Conservation (phyloP, 2,797 vertebrate genomes). For the Fistularia commersonii region DNA sequence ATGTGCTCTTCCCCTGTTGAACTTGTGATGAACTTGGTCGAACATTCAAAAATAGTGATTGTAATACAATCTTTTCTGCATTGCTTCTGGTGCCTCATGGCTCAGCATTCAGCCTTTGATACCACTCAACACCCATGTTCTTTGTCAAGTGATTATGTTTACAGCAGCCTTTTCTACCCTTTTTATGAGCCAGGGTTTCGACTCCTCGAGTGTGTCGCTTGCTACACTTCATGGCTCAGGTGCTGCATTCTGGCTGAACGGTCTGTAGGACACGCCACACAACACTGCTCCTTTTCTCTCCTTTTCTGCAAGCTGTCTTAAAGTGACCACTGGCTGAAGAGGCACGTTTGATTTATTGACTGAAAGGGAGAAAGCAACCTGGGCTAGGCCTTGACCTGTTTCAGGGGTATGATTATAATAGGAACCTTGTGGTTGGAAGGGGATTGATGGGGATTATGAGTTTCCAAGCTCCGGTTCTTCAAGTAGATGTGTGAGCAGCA, state of each 20-base stretch:
- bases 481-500: constrained; percentile 20
- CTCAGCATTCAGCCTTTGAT: constrained; percentile 27
- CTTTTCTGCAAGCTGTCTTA: constrained; percentile 31
- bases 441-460: constrained; percentile 53
- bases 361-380: constrained; percentile 20
- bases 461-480: constrained; percentile 39
- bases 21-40: constrained; percentile 1
- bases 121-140: constrained; percentile 33
- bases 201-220: constrained; percentile 55
- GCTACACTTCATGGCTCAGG: constrained; percentile 58
- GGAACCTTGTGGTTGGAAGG: constrained; percentile 32
- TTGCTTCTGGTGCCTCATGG: constrained; percentile 14
- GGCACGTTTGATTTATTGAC: constrained; percentile 50
- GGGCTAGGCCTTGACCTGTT: constrained; percentile 47
- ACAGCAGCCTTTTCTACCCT: constrained; percentile 50
- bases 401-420: constrained; percentile 51
- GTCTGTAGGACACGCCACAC: constrained; percentile 32
- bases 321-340: constrained; percentile 51
- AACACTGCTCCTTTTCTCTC: constrained; percentile 26
- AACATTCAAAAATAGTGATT: constrained; percentile 1
- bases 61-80: constrained; percentile 5
- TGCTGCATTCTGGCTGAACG: constrained; percentile 41
- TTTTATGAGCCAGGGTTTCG: constrained; percentile 52
- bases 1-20: not conserved
- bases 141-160: constrained; percentile 42